Conservation (phyloP, 2,888 invertebrate genomes). For the Elegia similella region DNA sequence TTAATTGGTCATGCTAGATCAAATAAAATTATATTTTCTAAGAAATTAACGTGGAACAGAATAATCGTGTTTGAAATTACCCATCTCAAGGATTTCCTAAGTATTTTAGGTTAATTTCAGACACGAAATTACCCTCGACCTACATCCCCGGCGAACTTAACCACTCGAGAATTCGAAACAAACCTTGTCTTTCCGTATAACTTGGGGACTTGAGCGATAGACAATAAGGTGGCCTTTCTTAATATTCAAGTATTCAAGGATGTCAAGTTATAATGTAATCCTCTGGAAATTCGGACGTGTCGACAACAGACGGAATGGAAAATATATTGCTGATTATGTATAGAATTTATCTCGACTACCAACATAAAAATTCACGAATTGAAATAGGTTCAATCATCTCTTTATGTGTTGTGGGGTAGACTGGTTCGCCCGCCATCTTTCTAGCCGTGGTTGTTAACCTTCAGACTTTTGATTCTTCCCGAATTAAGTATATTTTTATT, state of each 20-base stretch:
- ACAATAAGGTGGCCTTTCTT: background rate
- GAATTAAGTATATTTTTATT: too few species aligned
- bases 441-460: too few species aligned
- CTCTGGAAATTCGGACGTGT: background rate
- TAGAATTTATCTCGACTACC: too few species aligned
- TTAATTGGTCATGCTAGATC: background rate
- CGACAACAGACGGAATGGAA: background rate
- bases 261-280: background rate
- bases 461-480: too few species aligned
- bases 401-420: too few species aligned
- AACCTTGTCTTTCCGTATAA: conserved; percentile 1
- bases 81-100: too few species aligned
- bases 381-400: too few species aligned
- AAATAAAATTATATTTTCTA: background rate
- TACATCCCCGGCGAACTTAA: background rate
- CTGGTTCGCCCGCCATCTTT: too few species aligned
- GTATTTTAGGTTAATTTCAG: background rate
- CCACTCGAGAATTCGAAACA: background rate
- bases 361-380: too few species aligned
- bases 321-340: too few species aligned
- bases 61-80: too few species aligned
- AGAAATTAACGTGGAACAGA: background rate
- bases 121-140: background rate
- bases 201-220: conserved; percentile 7
- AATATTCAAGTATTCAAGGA: background rate